Percentiles rank a stretch among this genome's conserved stretches.
phyloP scores from a whole-genome alignment of 2,888 invertebrate genomes.

The Rambutsinella grinnellia region DNA sequence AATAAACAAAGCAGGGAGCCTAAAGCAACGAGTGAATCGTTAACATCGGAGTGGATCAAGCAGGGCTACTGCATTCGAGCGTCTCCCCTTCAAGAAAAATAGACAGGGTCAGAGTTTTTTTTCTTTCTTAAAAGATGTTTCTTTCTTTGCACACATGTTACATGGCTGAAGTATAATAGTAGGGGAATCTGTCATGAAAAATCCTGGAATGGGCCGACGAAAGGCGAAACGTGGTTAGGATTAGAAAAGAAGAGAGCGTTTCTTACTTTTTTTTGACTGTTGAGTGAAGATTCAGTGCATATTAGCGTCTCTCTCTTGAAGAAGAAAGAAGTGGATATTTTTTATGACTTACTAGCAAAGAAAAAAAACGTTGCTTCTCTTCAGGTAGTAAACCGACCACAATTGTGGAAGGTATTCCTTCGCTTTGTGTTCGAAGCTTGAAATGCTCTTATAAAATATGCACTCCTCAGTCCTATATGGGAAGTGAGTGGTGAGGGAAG shows the following conservation, averaged over 20 bases:
- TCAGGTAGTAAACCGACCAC: slow-evolving; percentile 4
- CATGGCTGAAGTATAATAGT: not conserved
- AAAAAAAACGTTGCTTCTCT: slow-evolving; percentile 14
- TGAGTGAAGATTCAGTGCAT: slow-evolving; percentile 33
- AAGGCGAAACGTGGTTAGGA: slow-evolving; percentile 41
- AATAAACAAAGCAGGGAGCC: not conserved
- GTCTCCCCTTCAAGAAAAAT: slow-evolving; percentile 1
- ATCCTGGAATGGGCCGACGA: slow-evolving; percentile 36
- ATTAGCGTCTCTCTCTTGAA: slow-evolving; percentile 33
- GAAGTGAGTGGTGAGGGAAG: not conserved
- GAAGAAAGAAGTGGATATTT: slow-evolving; percentile 8
- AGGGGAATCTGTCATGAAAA: slow-evolving; percentile 21
- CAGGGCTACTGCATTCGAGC: not conserved
- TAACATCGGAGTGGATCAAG: no score
- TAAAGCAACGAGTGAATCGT: not conserved
- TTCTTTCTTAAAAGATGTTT: not conserved
- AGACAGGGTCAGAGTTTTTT: not conserved
- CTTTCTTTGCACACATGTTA: not conserved
- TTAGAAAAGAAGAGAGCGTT: slow-evolving; percentile 18
- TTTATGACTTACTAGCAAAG: not conserved
- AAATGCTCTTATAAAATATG: not conserved
- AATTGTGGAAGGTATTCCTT: slow-evolving; percentile 14
- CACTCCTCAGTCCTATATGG: not conserved
- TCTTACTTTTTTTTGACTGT: not conserved
- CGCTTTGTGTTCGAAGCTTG: slow-evolving; percentile 12